Base-by-base conservation (phyloP, 1,140 invertebrate species). In the Brachionus rubens region DNA sequence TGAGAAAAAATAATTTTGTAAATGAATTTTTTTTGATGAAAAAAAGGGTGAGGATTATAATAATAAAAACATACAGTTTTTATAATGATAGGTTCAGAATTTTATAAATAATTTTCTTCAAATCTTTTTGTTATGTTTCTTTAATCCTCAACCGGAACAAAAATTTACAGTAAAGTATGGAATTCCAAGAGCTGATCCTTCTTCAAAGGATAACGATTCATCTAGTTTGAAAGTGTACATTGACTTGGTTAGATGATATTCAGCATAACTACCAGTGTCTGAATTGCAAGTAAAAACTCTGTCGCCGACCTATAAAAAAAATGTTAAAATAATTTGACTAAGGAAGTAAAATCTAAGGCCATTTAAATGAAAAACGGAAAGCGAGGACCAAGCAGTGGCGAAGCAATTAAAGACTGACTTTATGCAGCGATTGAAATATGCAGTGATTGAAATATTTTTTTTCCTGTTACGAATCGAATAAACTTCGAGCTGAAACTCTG, bases 181-280 rank as follows among this genome's bases (percentile, higher is more conserved):
- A 21, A 88, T 82, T 46, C 87, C 88, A 16, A 89, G 77, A 16
- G 82, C 82, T 12, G 88, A 87, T 41, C 88, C 88, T 80, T 89
- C 82, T n/a, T 81, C 79, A 78, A 86, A 88, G 14, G 79, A 80
- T 16, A 87, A 76, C 59, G 81, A 79, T 3, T 85, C 81, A 56
- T 81, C 79, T 16, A 89, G 79, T 3, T 78, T 77, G 16, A 79
- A 79, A 16, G 70, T 75, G 47, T 52, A 43, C 62, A 70, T 52
- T 33, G 48, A 77, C n/a, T 80, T 77, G 21, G 80, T 82, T 14
- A 81, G 77, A 3, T 81, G 77, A 80, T 86, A 88, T 78, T 88
- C 86, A 43, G 87, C 87, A 80, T 87, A 86, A 6, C 85, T 83
- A 7, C 88, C 88, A 47, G 79, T 78, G 75, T 78, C 79, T 78